Base-by-base conservation (phyloP, 2,797 vertebrate species). In the Neomorphus geoffroyi region DNA sequence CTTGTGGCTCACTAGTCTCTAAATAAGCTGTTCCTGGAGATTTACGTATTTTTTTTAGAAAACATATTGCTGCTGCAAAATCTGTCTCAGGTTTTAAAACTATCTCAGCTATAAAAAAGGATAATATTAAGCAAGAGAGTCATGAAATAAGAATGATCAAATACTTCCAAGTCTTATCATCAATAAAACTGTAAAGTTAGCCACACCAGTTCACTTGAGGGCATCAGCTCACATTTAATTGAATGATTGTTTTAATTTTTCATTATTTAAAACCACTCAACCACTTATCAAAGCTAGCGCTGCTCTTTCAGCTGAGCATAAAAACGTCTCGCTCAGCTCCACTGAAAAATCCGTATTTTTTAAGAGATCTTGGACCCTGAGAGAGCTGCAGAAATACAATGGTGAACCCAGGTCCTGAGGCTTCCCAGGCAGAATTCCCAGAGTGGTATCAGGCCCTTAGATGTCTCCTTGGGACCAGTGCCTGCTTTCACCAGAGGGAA, bases 211-310 rank as follows among this genome's bases (percentile, higher is more conserved):
- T 94, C 91, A 87, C 94, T 94, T 94, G 64, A 71, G 95, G 91
- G 91, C 95, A 95, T 88, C 90, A 88, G 91, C 71, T 95, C 90
- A 86, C 86, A 92, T 80, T 90, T 97, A 96, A 97, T 94, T 96
- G 91, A 96, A 96, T 86, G 85, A 95, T 70, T 94, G 77, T 91
- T 96, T 96, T 96, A 97, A 96, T 97, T 95, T 97, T 97, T 96
- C 95, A 96, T 97, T 94, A 94, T 96, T 97, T 92, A 95, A 96
- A 96, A 87, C 90, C 90, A 92, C 83, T 95, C 91, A 94, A 60
- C 86, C 88, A 90, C 86, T 94, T 93, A 94, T 92, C 95, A 96
- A 93, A 67, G 83, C 54, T 73, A 54, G 71, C 45, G 87, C 77
- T 94, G 80, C 54, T 90, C 86, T 65, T 57, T 33, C n/a, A 90